Evolutionary conservation across 2,888 invertebrate genomes (phyloP).

Genomic region (Cataglyphis altisquamis): DNA sequence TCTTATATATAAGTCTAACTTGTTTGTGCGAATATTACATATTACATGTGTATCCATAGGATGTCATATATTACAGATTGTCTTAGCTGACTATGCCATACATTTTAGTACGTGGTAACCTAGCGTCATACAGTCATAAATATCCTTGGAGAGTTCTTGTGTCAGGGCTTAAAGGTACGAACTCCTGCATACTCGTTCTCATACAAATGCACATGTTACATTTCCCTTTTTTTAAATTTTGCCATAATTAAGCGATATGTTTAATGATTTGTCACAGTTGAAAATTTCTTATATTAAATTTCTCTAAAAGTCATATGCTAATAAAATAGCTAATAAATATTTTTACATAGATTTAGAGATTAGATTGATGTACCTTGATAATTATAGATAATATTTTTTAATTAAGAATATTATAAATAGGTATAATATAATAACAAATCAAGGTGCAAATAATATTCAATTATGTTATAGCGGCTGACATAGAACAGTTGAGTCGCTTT

Average conservation of each 20-base stretch:
- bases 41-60: conserved; percentile 13
- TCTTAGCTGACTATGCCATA: conserved; percentile 89
- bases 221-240: conserved; percentile 2
- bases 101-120: conserved; percentile 95
- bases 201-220: conserved; percentile 14
- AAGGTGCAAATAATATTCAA: conserved; percentile 42
- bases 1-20: not conserved
- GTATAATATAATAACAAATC: not conserved
- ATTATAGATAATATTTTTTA: conserved; percentile 3
- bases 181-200: conserved; percentile 24
- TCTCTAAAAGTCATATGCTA: not conserved
- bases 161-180: conserved; percentile 93
- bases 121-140: conserved; percentile 94
- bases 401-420: conserved; percentile 16
- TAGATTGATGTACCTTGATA: not conserved
- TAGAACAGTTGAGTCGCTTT: conserved; percentile 94
- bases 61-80: conserved; percentile 57
- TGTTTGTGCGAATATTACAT: conserved; percentile 19
- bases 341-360: not conserved
- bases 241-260: not conserved
- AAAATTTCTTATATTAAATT: not conserved
- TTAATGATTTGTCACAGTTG: not conserved
- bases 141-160: conserved; percentile 96
- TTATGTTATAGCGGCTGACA: conserved; percentile 90
- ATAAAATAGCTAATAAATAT: not conserved